Conservation (phyloP, 2,113 vertebrate species). For the Ranitomeya variabilis region DNA sequence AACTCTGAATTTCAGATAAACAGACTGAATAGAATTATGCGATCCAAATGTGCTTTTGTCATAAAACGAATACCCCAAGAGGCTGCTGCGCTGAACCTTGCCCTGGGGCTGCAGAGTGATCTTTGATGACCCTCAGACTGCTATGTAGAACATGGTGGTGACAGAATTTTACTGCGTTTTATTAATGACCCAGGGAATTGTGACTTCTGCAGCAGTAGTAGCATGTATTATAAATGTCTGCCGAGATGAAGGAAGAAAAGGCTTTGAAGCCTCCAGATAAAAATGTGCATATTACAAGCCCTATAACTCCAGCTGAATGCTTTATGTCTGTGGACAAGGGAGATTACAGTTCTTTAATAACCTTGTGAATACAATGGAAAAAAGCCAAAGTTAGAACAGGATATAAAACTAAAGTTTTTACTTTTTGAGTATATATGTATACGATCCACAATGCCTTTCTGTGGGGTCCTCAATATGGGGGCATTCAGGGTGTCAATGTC, state of each 20-base stretch:
- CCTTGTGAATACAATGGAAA: neutral
- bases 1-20: neutral
- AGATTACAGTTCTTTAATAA: slow-evolving; percentile 10
- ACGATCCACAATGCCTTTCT: neutral
- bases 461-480: neutral
- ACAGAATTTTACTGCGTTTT: slow-evolving; percentile 25
- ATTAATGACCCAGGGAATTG: slow-evolving; percentile 29
- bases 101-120: slow-evolving; percentile 5
- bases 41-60: slow-evolving; percentile 2
- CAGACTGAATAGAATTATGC: neutral
- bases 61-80: slow-evolving; percentile 7
- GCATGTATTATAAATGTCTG: slow-evolving; percentile 3
- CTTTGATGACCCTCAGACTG: neutral
- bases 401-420: neutral
- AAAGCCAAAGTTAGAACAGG: neutral
- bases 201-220: neutral
- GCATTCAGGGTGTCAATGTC: neutral
- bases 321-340: neutral
- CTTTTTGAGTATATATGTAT: neutral
- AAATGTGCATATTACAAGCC: neutral
- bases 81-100: neutral
- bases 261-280: neutral
- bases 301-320: slow-evolving; percentile 1
- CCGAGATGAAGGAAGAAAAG: slow-evolving; percentile 3
- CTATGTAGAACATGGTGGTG: neutral